Evolutionary conservation across 2,113 vertebrate genomes (phyloP), one percentile per base, ranked within the genome.

Genomic region (Ammospiza nelsoni): DNA sequence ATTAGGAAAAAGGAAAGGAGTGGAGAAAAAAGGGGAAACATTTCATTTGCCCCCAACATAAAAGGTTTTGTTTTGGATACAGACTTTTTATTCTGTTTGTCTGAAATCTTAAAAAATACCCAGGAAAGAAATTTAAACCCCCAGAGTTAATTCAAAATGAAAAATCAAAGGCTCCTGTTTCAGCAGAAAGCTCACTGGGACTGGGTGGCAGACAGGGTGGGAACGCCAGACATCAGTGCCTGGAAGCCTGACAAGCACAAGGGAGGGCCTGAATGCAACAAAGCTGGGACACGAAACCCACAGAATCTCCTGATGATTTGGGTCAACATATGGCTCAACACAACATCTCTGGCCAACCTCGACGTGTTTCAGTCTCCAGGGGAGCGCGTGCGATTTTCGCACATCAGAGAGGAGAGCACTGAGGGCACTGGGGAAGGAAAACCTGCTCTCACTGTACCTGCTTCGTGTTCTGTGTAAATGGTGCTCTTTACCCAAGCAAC

Each of bases 161-260:
- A 71, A 96, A 95, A 90, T 88, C 76, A 89, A 93, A 94, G 76
- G 76, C 65, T 94, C 80, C 86, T 74, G 51, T 69, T 93, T 85
- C 90, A 96, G 92, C 89, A 89, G 44, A 73, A 93, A 84, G 69
- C 94, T 93, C 9, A 0, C 61, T 78, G 92, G 94, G 92, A 93
- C 89, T 68, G 92, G 92, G 96, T 97, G 94, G 95, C 94, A 97
- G 96, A 96, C 96, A 81, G 96, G 96, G 92, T 92, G 96, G 94
- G 91, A 96, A 93, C 37, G 58, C 91, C 95, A 97, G 96, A 94
- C 95, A 94, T 55, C 86, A 94, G 92, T 74, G 61, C 65, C 95
- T 97, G 96, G 96, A 94, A 96, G 92, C 65, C 76, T 96, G 94
- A 96, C 92, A 97, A 92, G 68, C 52, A 81, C 73, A 77, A 75